phyloP scores from a whole-genome alignment of 2,797 vertebrate genomes.

The Darevskia nairensis region DNA sequence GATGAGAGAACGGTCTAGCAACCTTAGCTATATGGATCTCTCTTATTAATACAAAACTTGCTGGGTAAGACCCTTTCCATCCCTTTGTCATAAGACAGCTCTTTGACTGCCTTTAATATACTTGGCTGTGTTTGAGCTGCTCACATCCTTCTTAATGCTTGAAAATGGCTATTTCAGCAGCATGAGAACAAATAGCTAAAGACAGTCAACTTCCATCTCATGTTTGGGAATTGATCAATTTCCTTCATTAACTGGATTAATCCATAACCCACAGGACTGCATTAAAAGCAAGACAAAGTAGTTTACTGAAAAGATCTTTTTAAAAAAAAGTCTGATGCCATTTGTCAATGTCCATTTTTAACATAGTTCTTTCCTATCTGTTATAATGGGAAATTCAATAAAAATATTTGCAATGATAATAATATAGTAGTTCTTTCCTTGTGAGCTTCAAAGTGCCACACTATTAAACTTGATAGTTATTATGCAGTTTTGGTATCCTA shows the following conservation, averaged over 20 bases:
- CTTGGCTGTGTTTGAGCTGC: not conserved
- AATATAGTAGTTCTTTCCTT: not conserved
- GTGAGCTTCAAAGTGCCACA: not conserved
- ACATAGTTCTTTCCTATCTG: too few relatives aligned
- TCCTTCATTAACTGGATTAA: not conserved
- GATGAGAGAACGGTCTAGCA: not conserved
- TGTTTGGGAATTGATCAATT: constrained; percentile 2
- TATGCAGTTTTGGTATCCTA: not conserved
- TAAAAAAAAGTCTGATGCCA: not conserved
- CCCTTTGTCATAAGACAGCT: not conserved
- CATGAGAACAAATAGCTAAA: constrained; percentile 18
- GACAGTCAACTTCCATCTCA: not conserved
- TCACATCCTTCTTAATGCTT: not conserved
- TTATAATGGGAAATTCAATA: too few relatives aligned
- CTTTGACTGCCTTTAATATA: not conserved
- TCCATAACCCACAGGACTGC: constrained; percentile 21
- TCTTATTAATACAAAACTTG: not conserved
- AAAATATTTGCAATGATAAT: too few relatives aligned
- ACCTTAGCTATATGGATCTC: not conserved
- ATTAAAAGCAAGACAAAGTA: constrained; percentile 8
- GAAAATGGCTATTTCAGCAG: constrained; percentile 12
- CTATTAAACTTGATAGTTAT: constrained; percentile 4
- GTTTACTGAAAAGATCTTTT: not conserved
- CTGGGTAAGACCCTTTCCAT: not conserved
- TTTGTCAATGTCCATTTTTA: not conserved